A percentile compares a stretch with the other conserved stretches of the same genome.
phyloP scores from a whole-genome alignment of 1,140 invertebrate genomes.

The Anthonomus grandis region DNA sequence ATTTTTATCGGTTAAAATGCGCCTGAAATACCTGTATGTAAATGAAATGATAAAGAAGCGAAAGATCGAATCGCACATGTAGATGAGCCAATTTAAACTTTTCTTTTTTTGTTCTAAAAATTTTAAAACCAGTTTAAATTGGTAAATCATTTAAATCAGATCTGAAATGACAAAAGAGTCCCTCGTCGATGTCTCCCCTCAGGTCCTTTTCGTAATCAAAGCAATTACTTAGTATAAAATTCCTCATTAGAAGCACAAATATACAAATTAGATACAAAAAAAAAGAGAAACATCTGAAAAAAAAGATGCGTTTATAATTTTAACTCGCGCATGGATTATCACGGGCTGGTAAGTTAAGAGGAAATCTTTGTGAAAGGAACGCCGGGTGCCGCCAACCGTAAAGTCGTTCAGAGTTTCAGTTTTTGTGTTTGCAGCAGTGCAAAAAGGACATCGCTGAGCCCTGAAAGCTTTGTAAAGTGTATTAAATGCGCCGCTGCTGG shows the following conservation, averaged over 20 bases:
- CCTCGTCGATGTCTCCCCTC: too few relatives aligned
- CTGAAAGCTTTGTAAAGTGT: constrained; percentile 34
- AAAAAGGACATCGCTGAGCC: constrained; percentile 28
- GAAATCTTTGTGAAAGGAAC: constrained; percentile 24
- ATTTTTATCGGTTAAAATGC: background rate
- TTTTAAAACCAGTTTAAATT: too few relatives aligned
- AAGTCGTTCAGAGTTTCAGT: constrained; percentile 26
- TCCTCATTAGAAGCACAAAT: constrained; percentile 15
- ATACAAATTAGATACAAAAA: constrained; percentile 16
- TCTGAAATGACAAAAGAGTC: too few relatives aligned
- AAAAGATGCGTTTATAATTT: constrained; percentile 28
- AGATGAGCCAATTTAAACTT: too few relatives aligned
- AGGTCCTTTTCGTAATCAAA: too few relatives aligned
- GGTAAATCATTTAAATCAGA: too few relatives aligned
- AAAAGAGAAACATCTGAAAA: background rate
- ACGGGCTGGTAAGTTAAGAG: constrained; percentile 20
- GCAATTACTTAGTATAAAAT: too few relatives aligned
- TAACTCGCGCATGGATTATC: constrained; percentile 25
- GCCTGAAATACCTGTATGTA: background rate
- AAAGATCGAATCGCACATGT: too few relatives aligned
- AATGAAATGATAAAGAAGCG: constrained; percentile 2
- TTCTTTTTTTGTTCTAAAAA: too few relatives aligned
- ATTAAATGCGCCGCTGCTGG: constrained; percentile 23
- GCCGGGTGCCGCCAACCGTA: constrained; percentile 27
- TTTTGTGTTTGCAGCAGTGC: constrained; percentile 25